These are phyloP conservation scores for Notamacropus eugenii DNA, from an alignment of 2,797 vertebrate species.

Conservation along the genomic window DNA sequence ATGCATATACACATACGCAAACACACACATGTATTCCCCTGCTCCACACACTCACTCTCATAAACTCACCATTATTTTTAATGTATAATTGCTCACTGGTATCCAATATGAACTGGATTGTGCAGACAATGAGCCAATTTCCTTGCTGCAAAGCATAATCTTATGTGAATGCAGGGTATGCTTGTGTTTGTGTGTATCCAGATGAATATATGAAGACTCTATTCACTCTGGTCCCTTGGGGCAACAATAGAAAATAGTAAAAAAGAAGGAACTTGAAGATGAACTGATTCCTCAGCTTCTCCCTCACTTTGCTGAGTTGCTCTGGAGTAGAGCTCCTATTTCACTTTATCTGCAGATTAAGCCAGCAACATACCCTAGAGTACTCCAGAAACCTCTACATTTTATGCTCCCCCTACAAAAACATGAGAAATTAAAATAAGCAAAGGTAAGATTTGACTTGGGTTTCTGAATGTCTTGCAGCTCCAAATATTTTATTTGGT, in stretches of 20 bases:
- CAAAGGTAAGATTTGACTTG: background rate
- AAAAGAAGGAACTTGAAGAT: background rate
- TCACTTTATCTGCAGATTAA: constrained; percentile 25
- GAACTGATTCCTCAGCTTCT: background rate
- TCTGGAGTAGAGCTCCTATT: background rate
- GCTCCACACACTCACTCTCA: background rate
- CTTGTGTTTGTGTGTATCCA: background rate
- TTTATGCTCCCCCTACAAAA: background rate
- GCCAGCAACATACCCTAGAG: background rate
- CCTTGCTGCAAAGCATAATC: background rate
- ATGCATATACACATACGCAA: background rate
- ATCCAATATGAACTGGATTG: background rate
- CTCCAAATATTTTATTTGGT: background rate
- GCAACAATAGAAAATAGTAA: background rate
- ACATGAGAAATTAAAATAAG: background rate
- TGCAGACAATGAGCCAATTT: background rate
- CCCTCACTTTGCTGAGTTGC: background rate
- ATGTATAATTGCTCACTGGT: background rate
- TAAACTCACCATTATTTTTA: background rate
- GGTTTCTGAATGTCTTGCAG: background rate
- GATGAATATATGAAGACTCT: background rate
- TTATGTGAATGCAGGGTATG: background rate
- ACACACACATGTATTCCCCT: background rate
- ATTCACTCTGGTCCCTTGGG: background rate
- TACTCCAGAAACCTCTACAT: background rate